These are phyloP conservation scores for Rafetus swinhoei DNA, from an alignment of 2,113 vertebrate genomes.

Conservation along the genomic window DNA sequence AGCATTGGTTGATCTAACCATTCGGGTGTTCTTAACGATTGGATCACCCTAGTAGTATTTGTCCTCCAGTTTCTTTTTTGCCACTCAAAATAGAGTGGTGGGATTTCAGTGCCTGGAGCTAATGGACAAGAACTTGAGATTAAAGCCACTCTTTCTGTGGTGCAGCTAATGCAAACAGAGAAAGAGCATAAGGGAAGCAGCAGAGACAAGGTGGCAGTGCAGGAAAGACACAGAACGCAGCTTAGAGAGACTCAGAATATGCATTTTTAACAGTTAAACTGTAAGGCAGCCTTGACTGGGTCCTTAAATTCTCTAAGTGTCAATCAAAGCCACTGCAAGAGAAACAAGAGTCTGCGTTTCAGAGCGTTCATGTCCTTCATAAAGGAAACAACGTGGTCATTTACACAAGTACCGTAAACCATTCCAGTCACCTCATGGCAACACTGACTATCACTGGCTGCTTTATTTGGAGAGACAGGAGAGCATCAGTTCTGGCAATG, in stretches of 20 bases:
- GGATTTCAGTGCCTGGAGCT: neutral
- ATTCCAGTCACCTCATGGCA: neutral
- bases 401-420: neutral
- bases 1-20: neutral
- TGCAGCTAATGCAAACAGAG: neutral
- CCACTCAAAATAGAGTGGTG: neutral
- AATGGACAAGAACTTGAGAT: neutral
- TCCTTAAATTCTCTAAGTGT: neutral
- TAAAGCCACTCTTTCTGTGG: neutral
- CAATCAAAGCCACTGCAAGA: neutral
- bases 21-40: neutral
- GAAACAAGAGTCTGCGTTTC: neutral
- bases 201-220: neutral
- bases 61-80: neutral
- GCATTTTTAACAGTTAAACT: neutral
- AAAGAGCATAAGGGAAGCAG: neutral
- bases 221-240: neutral
- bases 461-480: neutral
- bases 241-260: neutral
- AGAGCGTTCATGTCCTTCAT: neutral
- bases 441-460: neutral
- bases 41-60: neutral
- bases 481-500: neutral
- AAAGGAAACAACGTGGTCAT: neutral
- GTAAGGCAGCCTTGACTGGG: neutral